phyloP scores from a whole-genome alignment of 2,888 invertebrate species.

The Cantharis rufa region DNA sequence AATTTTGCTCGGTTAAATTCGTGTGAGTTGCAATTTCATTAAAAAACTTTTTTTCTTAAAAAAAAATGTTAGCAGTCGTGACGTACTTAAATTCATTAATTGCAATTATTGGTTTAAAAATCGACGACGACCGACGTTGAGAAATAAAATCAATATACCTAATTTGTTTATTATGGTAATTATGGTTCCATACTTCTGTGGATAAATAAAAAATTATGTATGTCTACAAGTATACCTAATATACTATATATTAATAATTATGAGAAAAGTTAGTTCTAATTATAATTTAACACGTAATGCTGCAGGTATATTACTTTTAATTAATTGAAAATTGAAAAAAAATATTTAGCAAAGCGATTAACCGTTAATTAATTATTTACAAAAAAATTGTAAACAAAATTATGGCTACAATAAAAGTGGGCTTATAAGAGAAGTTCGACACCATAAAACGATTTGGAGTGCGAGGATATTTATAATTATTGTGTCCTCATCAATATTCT shows the following conservation, averaged over 20 bases:
- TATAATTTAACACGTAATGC: not conserved
- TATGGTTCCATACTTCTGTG: not conserved
- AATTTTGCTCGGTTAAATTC: not conserved
- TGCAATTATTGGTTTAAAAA: not conserved
- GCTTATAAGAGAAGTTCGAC: not conserved
- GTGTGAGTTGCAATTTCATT: not conserved
- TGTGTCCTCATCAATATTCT: not conserved
- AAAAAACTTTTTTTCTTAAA: not conserved
- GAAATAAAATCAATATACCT: not conserved
- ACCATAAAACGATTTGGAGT: not conserved
- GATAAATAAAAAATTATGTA: not conserved
- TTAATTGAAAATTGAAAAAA: not conserved
- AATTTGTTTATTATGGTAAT: not conserved
- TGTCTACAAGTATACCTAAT: not conserved
- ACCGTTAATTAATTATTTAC: not conserved
- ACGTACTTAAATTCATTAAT: not conserved
- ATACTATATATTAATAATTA: not conserved
- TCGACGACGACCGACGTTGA: not conserved
- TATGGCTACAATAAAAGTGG: not conserved
- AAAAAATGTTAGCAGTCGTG: not conserved
- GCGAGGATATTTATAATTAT: not conserved
- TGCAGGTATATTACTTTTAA: not conserved
- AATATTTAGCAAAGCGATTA: not conserved
- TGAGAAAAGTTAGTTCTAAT: not conserved
- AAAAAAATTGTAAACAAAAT: not conserved